These are phyloP conservation scores for Brachypalpus laphriformis DNA, from an alignment of 2,888 invertebrate species.

Conservation along the genomic window DNA sequence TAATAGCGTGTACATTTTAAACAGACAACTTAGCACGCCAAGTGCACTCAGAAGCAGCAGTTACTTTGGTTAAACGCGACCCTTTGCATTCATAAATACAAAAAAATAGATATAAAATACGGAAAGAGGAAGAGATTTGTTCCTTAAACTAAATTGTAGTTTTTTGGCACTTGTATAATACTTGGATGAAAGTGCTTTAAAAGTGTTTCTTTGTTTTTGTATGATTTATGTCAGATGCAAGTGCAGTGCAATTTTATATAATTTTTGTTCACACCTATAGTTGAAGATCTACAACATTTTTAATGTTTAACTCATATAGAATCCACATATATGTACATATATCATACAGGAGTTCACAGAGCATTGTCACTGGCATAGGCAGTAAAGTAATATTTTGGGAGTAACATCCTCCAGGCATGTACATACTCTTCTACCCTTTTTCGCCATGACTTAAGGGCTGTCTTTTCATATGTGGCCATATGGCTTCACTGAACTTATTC, in stretches of 20 bases:
- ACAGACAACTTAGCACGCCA: not conserved
- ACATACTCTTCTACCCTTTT: no score
- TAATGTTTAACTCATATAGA: no score
- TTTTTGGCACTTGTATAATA: not conserved
- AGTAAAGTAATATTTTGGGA: no score
- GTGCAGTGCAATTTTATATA: not conserved
- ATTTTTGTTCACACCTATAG: not conserved
- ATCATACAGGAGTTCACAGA: no score
- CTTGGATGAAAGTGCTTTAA: not conserved
- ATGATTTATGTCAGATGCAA: not conserved
- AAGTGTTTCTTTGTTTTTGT: not conserved
- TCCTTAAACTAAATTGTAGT: not conserved
- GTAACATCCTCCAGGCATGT: no score
- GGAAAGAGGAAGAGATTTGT: not conserved
- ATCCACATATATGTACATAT: no score
- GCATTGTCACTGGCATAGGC: no score
- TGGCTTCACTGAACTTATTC: no score
- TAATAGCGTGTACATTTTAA: slow-evolving; percentile 1
- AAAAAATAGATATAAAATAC: not conserved
- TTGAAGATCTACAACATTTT: not conserved
- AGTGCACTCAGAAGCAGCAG: not conserved
- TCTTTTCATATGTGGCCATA: no score
- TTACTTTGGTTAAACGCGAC: not conserved
- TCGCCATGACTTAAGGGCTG: no score
- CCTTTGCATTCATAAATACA: not conserved